Conservation (phyloP, 2,888 invertebrate genomes). For the Epinotia demarniana region DNA sequence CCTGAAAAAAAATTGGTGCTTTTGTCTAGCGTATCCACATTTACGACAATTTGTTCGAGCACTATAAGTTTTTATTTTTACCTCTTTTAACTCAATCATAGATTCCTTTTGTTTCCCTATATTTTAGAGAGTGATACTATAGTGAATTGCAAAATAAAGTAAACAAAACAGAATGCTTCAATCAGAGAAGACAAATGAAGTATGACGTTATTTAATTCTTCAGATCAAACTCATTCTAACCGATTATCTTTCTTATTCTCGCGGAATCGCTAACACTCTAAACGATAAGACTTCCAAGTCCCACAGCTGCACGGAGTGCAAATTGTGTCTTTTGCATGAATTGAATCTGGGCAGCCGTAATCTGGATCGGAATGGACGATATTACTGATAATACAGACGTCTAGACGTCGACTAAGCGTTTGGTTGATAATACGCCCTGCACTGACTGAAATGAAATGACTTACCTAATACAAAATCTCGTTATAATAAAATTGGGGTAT, state of each 20-base stretch:
- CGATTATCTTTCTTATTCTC: slow-evolving; percentile 19
- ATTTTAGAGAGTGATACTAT: too few relatives aligned
- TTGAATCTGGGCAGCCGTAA: slow-evolving; percentile 29
- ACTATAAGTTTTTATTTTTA: too few relatives aligned
- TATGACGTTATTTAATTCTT: neutral
- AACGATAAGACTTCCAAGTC: slow-evolving; percentile 8
- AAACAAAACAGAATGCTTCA: neutral
- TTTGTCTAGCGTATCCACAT: too few relatives aligned
- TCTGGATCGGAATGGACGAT: slow-evolving; percentile 26
- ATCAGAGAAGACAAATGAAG: neutral
- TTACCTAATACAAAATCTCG: slow-evolving; percentile 1
- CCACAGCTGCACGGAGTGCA: slow-evolving; percentile 30
- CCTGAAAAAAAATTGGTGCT: too few relatives aligned
- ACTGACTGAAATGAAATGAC: neutral
- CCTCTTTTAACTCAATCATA: too few relatives aligned
- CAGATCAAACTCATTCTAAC: neutral
- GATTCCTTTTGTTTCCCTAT: too few relatives aligned
- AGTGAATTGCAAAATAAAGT: neutral
- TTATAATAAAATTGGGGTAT: neutral
- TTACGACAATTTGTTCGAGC: too few relatives aligned
- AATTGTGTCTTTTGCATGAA: slow-evolving; percentile 39
- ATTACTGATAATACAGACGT: slow-evolving; percentile 36
- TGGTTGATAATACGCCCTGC: slow-evolving; percentile 18
- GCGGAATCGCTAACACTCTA: neutral
- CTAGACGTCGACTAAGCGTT: slow-evolving; percentile 38